phyloP scores from a whole-genome alignment of 2,797 vertebrate species.

The Notoglanidium macrostoma region DNA sequence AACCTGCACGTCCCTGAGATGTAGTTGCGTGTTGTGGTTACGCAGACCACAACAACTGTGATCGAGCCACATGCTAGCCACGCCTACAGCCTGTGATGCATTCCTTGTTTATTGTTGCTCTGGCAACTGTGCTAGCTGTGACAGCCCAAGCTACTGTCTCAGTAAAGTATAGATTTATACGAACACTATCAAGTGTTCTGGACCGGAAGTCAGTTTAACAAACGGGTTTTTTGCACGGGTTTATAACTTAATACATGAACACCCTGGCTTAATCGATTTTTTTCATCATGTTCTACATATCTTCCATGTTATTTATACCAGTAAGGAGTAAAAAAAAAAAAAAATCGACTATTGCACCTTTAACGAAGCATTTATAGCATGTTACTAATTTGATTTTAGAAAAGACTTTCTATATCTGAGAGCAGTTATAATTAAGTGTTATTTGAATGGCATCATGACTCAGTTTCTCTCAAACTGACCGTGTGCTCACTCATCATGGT shows the following conservation, averaged over 20 bases:
- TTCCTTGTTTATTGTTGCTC: too few relatives aligned
- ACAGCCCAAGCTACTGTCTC: too few relatives aligned
- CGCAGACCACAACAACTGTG: too few relatives aligned
- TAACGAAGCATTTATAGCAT: background rate
- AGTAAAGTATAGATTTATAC: too few relatives aligned
- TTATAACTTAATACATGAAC: background rate
- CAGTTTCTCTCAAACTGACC: conserved; percentile 26
- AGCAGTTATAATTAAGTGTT: background rate
- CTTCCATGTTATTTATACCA: background rate
- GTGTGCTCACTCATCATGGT: conserved; percentile 23
- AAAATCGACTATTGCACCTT: background rate
- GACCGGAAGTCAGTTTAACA: background rate
- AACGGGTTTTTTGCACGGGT: background rate
- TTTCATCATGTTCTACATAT: background rate
- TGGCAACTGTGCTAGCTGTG: too few relatives aligned
- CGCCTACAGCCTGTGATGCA: too few relatives aligned
- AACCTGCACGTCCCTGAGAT: too few relatives aligned
- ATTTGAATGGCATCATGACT: background rate
- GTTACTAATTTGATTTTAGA: background rate
- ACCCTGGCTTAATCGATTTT: background rate
- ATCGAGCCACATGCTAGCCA: too few relatives aligned
- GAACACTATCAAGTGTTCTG: background rate
- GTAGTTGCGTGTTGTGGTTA: too few relatives aligned
- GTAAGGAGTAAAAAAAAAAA: background rate
- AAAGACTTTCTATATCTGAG: background rate